phyloP scores from a whole-genome alignment of 2,888 invertebrate species.

The Nomada lathburiana region DNA sequence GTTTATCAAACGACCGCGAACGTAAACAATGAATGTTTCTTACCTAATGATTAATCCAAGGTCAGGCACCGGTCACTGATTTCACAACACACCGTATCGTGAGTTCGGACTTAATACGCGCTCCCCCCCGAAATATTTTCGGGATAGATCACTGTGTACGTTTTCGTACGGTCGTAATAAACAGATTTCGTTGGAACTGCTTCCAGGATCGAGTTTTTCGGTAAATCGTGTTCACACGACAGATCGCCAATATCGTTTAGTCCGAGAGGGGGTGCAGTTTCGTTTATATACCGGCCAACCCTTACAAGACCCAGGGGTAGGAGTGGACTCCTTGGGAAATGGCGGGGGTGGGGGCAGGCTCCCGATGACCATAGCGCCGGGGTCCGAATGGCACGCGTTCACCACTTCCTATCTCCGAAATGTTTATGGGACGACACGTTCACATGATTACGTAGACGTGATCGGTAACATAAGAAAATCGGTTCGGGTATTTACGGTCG shows the following conservation, averaged over 20 bases:
- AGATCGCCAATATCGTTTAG: slow-evolving; percentile 67
- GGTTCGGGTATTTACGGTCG: background rate
- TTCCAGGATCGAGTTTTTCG: background rate
- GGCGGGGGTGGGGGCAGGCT: slow-evolving; percentile 59
- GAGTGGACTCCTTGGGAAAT: slow-evolving; percentile 66
- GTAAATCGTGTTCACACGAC: slow-evolving; percentile 18
- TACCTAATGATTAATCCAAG: slow-evolving; percentile 74
- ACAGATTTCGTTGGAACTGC: background rate
- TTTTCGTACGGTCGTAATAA: background rate
- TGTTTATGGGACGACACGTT: slow-evolving; percentile 27
- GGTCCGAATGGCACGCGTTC: slow-evolving; percentile 71
- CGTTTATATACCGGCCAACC: slow-evolving; percentile 76
- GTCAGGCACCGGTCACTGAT: slow-evolving; percentile 64
- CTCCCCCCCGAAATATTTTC: background rate
- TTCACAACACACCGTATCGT: slow-evolving; percentile 72
- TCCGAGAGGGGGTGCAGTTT: slow-evolving; percentile 61
- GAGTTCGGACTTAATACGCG: background rate
- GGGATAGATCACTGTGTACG: background rate
- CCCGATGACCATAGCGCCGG: slow-evolving; percentile 58
- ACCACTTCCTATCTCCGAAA: slow-evolving; percentile 40
- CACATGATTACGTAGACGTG: background rate
- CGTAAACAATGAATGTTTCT: slow-evolving; percentile 33
- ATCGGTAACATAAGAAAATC: slow-evolving; percentile 4
- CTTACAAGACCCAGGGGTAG: slow-evolving; percentile 69
- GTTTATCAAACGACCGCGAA: background rate